Evolutionary conservation across 2,113 vertebrate genomes (phyloP), one percentile per base, ranked within the genome.

Genomic region (Neomonachus schauinslandi): DNA sequence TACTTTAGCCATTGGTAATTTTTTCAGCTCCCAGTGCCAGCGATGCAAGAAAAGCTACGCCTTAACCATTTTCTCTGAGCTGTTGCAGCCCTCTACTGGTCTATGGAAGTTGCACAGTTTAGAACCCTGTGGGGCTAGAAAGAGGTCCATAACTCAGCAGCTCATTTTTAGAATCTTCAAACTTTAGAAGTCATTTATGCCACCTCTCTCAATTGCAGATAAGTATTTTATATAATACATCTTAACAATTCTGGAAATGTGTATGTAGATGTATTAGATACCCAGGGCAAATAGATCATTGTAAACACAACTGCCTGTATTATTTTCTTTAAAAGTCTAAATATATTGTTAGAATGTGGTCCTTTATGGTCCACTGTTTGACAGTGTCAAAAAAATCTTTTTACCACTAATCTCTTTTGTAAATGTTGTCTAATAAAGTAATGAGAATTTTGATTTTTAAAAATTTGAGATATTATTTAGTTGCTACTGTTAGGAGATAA

Each of bases 11-110:
- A 10, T 76, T 93, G 57, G 18, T 93, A 22, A 69, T 71, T 79
- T 86, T 93, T 96, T 92, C 33, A 79, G n/a, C 14, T 80, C 13
- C 69, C 31, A 84, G 28, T 93, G 51, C 94, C 55, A 49, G 83
- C 84, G 18, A 59, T 74, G 13, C 55, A 76, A 83, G 94, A 31
- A 61, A 96, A 79, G 26, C 72, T 89, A 28, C 19, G 18, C 39
- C 59, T 93, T 93, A 12, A 61, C 51, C 31, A 11, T 92, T 94
- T 94, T 96, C 42, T 88, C 28, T 88, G 36, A 87, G 83, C 63
- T 81, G 28, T 95, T 97, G 91, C 69, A 96, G 97, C 96, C 96
- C 96, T 97, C 98, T 98, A 9, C 94, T 97, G 98, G 96, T 89
- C 67, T 88, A 2, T 61, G 46, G 22, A 90, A 94, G 91, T 86